Evolutionary conservation across 2,113 vertebrate species (phyloP), one percentile per base, ranked within the genome.

Genomic region (Pelecanoides urinatrix): DNA sequence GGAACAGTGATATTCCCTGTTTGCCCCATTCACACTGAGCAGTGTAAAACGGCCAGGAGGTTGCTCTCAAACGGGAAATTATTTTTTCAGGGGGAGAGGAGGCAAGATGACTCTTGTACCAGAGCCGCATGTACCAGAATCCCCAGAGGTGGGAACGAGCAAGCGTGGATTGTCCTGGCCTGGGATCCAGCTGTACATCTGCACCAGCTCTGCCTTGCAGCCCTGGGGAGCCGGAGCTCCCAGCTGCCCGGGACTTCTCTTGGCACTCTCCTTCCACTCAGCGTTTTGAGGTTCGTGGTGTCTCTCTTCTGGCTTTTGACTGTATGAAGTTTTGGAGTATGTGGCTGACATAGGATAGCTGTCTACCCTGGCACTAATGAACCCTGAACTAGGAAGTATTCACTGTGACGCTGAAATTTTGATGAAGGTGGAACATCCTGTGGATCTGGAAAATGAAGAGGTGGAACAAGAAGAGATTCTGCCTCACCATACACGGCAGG

Each of bases 401-500:
- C 44, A 70, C 71, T 22, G 14, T 79, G 66, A 26, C 53, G 42
- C 22, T 3, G 0, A 30, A 12, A 20, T 75, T 62, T 40, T 27
- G 26, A 42, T 25, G 68, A 75, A 49, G 45, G 16, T 56, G 49
- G 36, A 85, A 34, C 55, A 59, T 29, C 3, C 38, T 58, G 65
- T 42, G 29, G 38, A 74, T 79, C 36, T 52, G 21, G 67, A 91
- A 73, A 40, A 56, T 8, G 18, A 86, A 40, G 36, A 58, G 23
- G 36, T 65, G 32, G 80, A 79, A 61, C 45, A 74, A 76, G 50
- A 34, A 65, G n/a, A 63, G 44, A 32, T n/a, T 56, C 49, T 80
- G n/a, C 29, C 29, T 83, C n/a, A 13, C 32, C 2, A 2, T 63
- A 25, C n/a, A 7, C 0, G 1, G 53, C 3, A 13, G 47, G n/a